These are phyloP conservation scores for Hyaena hyaena DNA, from an alignment of 2,113 vertebrate species.

Conservation along the genomic window DNA sequence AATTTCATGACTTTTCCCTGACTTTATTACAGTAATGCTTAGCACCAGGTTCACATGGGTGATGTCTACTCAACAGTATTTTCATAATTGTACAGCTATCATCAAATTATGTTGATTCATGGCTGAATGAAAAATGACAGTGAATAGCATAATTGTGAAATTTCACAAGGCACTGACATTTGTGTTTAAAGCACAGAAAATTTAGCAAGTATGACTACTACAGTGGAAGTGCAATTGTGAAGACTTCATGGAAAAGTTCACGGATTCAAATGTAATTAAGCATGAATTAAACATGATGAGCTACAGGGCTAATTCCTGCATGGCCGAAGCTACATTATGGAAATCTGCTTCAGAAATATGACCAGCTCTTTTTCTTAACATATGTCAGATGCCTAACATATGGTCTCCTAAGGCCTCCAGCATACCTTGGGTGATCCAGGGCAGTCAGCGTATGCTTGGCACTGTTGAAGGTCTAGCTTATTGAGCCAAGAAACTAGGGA, in stretches of 20 bases:
- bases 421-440: conserved; percentile 84
- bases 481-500: conserved; percentile 82
- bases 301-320: conserved; percentile 81
- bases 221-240: conserved; percentile 44
- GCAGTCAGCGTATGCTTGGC: conserved; percentile 82
- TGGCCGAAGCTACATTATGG: conserved; percentile 75
- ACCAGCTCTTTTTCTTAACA: conserved; percentile 81
- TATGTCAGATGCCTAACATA: conserved; percentile 85
- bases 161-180: conserved; percentile 72
- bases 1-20: conserved; percentile 72
- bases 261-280: conserved; percentile 78
- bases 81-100: conserved; percentile 74
- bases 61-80: conserved; percentile 66
- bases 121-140: conserved; percentile 68
- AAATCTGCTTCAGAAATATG: conserved; percentile 84
- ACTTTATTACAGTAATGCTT: conserved; percentile 79
- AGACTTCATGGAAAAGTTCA: conserved; percentile 76
- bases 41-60: conserved; percentile 33
- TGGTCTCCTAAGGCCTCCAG: conserved; percentile 82
- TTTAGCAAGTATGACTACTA: conserved; percentile 38
- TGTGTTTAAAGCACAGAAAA: conserved; percentile 64
- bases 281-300: conserved; percentile 83
- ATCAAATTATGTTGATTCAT: conserved; percentile 76
- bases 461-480: conserved; percentile 80
- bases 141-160: conserved; percentile 61